Base-by-base conservation (phyloP, 2,113 vertebrate species). In the Ictidomys tridecemlineatus region DNA sequence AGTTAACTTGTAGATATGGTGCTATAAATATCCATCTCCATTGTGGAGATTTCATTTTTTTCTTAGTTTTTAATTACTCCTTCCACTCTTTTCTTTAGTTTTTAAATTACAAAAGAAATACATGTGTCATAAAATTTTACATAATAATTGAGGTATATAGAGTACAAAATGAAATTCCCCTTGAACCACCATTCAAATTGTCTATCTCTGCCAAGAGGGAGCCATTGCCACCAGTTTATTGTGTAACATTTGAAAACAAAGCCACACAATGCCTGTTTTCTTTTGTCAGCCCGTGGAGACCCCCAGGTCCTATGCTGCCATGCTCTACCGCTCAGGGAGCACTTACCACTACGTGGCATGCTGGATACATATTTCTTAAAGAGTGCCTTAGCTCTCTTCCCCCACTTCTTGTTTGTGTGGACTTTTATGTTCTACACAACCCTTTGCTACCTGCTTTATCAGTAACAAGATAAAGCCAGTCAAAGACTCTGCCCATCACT, bases 31-130 rank as follows among this genome's bases (percentile, higher is more conserved):
- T 51, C 53, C 91, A 17, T 16, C 22, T 69, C 22, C 17, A 3
- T 20, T 14, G 5, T 42, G 24, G 16, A 45, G 8, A 45, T 45
- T 45, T 45, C 45, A 45, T 45, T 8, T 45, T 45, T 45, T 45
- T 45, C 45, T 45, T 45, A 45, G 45, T 45, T 45, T 45, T 45
- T 45, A 45, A 45, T 45, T 45, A 45, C 39, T 80, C 17, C 37
- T 67, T 51, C 39, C 12, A 12, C 4, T 80, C 34, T 67, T 58
- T 10, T 4, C 45, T 74, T 90, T 73, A 2, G 8, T 69, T 72
- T 89, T 89, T 32, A 85, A 45, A 79, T 77, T 63, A 85, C 30
- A 53, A 84, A 88, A 89, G 26, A 82, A 93, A 61, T 86, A 28
- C 39, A 80, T 24, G 22, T 63, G 9, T 48, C 30, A 3, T 39